A percentile compares a stretch with the other conserved stretches of the same genome.
Evolutionary conservation across 2,797 vertebrate species (phyloP).

Genomic region (Delichon dasypus): DNA sequence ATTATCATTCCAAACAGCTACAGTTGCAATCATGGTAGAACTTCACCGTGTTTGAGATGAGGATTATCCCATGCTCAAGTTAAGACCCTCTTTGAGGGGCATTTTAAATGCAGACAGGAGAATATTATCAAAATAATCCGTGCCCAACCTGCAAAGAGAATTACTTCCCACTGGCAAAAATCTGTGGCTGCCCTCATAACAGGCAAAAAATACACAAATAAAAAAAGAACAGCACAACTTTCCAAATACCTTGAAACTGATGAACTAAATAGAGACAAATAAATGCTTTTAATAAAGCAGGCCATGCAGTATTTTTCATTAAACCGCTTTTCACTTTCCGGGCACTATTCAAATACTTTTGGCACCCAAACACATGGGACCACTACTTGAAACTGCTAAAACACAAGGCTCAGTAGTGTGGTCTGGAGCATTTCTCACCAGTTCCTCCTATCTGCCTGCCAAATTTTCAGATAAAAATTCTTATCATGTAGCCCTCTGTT

Average conservation of each 20-base stretch:
- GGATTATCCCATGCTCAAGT: neutral
- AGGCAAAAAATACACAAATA: neutral
- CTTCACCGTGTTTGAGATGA: neutral
- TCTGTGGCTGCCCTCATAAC: neutral
- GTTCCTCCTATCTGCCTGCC: neutral
- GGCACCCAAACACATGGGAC: neutral
- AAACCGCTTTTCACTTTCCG: neutral
- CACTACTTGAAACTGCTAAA: neutral
- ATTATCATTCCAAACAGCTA: neutral
- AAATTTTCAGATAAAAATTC: constrained; percentile 5
- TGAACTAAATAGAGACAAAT: neutral
- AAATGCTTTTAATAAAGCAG: neutral
- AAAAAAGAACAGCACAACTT: neutral
- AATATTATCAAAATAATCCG: neutral
- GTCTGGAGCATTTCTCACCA: neutral
- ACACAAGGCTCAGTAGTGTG: neutral
- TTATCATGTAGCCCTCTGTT: neutral
- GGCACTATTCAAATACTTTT: neutral
- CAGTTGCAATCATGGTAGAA: no score
- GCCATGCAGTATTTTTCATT: neutral
- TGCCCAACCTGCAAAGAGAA: neutral
- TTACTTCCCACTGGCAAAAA: neutral
- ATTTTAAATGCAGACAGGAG: neutral
- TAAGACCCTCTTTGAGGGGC: neutral
- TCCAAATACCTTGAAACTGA: neutral